These are phyloP conservation scores for Cottoperca gobio DNA, from an alignment of 2,797 vertebrate species.

Conservation along the genomic window DNA sequence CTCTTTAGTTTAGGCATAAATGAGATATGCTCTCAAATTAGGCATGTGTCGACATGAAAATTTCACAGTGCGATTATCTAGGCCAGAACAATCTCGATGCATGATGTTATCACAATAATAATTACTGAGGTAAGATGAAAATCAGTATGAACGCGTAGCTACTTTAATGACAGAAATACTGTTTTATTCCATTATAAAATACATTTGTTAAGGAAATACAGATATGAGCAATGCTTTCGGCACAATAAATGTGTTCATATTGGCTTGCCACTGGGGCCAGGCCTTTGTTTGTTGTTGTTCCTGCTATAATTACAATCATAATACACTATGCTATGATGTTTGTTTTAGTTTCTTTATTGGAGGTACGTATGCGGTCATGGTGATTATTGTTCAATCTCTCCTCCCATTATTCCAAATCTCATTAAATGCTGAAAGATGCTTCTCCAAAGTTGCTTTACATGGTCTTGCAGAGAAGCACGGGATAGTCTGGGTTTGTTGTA, in stretches of 20 bases:
- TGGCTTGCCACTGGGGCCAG: neutral
- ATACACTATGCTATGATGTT: conserved; percentile 1
- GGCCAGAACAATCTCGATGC: conserved; percentile 5
- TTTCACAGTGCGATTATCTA: conserved; percentile 35
- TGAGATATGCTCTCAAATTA: conserved; percentile 41
- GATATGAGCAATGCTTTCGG: neutral
- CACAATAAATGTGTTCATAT: conserved; percentile 6
- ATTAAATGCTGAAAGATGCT: conserved; percentile 47
- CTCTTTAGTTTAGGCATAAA: conserved; percentile 37
- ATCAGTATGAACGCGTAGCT: neutral
- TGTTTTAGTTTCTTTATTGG: conserved; percentile 23
- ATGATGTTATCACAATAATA: conserved; percentile 28
- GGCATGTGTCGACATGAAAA: conserved; percentile 34
- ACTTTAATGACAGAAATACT: neutral
- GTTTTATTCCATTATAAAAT: neutral
- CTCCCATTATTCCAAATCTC: conserved; percentile 37
- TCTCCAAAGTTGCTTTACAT: conserved; percentile 36
- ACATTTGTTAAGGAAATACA: neutral
- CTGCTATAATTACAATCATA: conserved; percentile 34
- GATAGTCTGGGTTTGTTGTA: conserved; percentile 17
- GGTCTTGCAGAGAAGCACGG: conserved; percentile 3
- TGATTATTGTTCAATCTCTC: conserved; percentile 33
- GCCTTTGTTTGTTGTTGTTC: neutral
- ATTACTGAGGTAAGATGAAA: conserved; percentile 15
- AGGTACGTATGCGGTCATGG: conserved; percentile 18